These are phyloP conservation scores for Lomographa bimaculata DNA, from an alignment of 2,888 invertebrate genomes.

Conservation along the genomic window DNA sequence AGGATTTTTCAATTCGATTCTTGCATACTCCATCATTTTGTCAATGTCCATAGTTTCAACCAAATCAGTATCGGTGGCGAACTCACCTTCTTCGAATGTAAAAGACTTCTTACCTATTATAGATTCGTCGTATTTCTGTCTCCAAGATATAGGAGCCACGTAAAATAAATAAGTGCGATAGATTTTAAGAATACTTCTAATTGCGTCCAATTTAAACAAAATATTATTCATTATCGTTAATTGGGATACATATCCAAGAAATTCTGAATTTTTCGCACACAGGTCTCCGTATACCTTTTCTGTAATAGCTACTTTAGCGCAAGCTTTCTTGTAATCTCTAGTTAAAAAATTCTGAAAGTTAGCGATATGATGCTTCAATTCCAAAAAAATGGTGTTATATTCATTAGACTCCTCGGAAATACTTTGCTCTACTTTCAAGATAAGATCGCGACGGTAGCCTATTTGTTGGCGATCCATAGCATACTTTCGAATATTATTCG, in stretches of 20 bases:
- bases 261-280: constrained; percentile 60
- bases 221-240: constrained; percentile 67
- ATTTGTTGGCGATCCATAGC: constrained; percentile 78
- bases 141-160: constrained; percentile 71
- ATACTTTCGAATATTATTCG: constrained; percentile 77
- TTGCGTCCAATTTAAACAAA: constrained; percentile 71
- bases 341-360: constrained; percentile 74
- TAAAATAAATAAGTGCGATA: constrained; percentile 70
- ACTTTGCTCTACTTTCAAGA: constrained; percentile 64
- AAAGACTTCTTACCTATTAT: constrained; percentile 60
- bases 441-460: constrained; percentile 69
- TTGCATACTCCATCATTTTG: constrained; percentile 67
- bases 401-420: constrained; percentile 57
- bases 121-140: constrained; percentile 66
- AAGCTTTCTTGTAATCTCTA: constrained; percentile 74
- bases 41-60: constrained; percentile 70
- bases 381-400: constrained; percentile 54
- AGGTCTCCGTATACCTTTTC: constrained; percentile 63
- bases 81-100: constrained; percentile 66
- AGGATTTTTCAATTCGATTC: constrained; percentile 60
- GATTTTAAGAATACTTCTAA: constrained; percentile 63
- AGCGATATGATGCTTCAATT: constrained; percentile 66
- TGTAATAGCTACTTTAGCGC: constrained; percentile 56
- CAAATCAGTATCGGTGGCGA: constrained; percentile 68
- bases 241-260: constrained; percentile 58